Evolutionary conservation across 2,888 invertebrate genomes (phyloP).

Genomic region (Scrobipalpa costella): DNA sequence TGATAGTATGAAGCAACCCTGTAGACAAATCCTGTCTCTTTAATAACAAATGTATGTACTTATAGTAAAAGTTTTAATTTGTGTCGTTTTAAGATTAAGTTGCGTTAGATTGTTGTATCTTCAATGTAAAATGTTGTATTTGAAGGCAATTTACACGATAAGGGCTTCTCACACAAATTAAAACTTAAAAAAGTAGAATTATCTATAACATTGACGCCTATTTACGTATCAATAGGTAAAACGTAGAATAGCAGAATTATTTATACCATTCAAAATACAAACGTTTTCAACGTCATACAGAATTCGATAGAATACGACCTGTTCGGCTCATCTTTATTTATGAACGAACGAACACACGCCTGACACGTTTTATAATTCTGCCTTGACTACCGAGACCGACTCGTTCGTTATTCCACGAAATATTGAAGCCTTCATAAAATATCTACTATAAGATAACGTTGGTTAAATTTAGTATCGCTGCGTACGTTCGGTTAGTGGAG

Average conservation of each 20-base stretch:
- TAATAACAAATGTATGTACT: too few species aligned
- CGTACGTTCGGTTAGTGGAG: conserved; percentile 6
- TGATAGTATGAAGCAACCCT: too few species aligned
- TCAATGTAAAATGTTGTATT: too few species aligned
- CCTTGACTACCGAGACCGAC: conserved; percentile 5
- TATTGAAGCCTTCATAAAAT: conserved; percentile 3
- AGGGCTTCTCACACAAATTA: too few species aligned
- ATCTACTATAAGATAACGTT: conserved; percentile 8
- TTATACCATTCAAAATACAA: background rate
- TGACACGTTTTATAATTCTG: conserved; percentile 11
- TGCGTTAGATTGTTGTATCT: too few species aligned
- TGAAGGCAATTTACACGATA: too few species aligned
- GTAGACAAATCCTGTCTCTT: too few species aligned
- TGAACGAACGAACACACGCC: conserved; percentile 12
- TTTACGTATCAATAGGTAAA: background rate
- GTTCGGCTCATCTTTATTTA: conserved; percentile 14
- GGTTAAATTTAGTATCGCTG: conserved; percentile 13
- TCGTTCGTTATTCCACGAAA: conserved; percentile 5
- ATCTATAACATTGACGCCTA: too few species aligned
- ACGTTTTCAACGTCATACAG: background rate
- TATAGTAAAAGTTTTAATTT: too few species aligned
- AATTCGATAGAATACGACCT: conserved; percentile 6
- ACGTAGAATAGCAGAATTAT: background rate
- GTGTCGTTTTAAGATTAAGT: too few species aligned
- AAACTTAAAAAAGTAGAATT: too few species aligned